A percentile compares a stretch with the other conserved stretches of the same genome.
phyloP scores from a whole-genome alignment of 2,888 invertebrate genomes.

The Cerastoderma edule region DNA sequence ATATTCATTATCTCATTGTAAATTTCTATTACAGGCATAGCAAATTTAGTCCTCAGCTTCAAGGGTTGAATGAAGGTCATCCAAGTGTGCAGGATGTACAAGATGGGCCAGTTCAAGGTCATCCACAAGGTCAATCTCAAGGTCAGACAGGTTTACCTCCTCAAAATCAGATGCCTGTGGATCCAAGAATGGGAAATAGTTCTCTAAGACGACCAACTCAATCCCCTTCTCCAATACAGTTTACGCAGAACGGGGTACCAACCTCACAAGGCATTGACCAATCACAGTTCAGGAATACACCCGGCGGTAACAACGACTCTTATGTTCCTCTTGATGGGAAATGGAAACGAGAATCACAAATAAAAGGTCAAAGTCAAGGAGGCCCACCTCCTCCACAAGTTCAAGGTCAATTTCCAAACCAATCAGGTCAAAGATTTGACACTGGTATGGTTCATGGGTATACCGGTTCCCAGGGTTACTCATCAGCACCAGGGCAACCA shows the following conservation, averaged over 20 bases:
- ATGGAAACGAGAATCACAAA: constrained; percentile 48
- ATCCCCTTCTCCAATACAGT: constrained; percentile 13
- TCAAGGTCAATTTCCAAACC: constrained; percentile 21
- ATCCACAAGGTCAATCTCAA: constrained; percentile 12
- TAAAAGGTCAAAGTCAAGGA: neutral
- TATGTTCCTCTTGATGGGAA: constrained; percentile 57
- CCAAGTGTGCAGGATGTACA: constrained; percentile 1
- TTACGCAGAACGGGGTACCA: neutral
- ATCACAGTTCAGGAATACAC: neutral
- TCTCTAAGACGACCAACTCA: constrained; percentile 7
- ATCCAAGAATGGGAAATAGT: neutral
- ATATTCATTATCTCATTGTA: no score
- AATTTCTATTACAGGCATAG: constrained; percentile 8
- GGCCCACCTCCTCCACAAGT: neutral
- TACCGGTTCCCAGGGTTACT: neutral
- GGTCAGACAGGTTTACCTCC: neutral
- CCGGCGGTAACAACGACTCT: constrained; percentile 22
- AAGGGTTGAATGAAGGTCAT: constrained; percentile 12
- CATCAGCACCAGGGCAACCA: neutral
- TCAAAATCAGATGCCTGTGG: constrained; percentile 21
- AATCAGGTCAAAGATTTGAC: constrained; percentile 20
- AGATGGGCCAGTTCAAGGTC: constrained; percentile 17
- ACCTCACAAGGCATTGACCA: neutral
- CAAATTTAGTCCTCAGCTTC: constrained; percentile 9
- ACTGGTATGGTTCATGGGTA: neutral